Evolutionary conservation across 1,140 invertebrate species (phyloP).

Genomic region (Dufourea novaeangliae): DNA sequence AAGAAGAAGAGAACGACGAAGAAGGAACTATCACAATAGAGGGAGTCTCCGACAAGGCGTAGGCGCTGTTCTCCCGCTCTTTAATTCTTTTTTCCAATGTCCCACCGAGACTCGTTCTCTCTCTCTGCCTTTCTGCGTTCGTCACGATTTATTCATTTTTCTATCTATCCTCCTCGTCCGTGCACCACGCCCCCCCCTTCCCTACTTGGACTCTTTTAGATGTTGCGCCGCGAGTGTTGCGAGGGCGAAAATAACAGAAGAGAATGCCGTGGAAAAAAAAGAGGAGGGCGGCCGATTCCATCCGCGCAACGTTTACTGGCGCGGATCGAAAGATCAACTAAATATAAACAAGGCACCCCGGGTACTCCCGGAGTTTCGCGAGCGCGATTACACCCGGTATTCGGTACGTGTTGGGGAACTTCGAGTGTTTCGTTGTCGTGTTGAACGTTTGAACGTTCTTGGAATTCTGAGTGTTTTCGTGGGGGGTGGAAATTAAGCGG

Average conservation of each 20-base stretch:
- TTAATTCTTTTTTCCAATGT: slow-evolving; percentile 55
- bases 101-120: slow-evolving; percentile 16
- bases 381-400: slow-evolving; percentile 21
- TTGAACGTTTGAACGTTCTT: not conserved
- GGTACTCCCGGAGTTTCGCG: too few relatives aligned
- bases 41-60: slow-evolving; percentile 56
- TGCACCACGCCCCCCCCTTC: slow-evolving; percentile 10
- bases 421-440: not conserved
- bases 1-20: slow-evolving; percentile 57
- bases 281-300: slow-evolving; percentile 45
- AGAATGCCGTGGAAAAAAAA: slow-evolving; percentile 51
- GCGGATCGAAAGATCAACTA: slow-evolving; percentile 77
- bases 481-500: not conserved
- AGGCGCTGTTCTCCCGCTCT: slow-evolving; percentile 52
- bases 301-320: slow-evolving; percentile 71
- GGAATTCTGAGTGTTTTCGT: not conserved
- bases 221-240: slow-evolving; percentile 49
- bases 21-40: slow-evolving; percentile 66
- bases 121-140: slow-evolving; percentile 45
- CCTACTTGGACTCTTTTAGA: slow-evolving; percentile 26
- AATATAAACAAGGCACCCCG: slow-evolving; percentile 70
- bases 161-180: slow-evolving; percentile 42
- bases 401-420: not conserved
- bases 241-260: slow-evolving; percentile 72
- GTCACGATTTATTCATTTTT: slow-evolving; percentile 55